Evolutionary conservation across 2,797 vertebrate genomes (phyloP).

Genomic region (Xenops minutus): DNA sequence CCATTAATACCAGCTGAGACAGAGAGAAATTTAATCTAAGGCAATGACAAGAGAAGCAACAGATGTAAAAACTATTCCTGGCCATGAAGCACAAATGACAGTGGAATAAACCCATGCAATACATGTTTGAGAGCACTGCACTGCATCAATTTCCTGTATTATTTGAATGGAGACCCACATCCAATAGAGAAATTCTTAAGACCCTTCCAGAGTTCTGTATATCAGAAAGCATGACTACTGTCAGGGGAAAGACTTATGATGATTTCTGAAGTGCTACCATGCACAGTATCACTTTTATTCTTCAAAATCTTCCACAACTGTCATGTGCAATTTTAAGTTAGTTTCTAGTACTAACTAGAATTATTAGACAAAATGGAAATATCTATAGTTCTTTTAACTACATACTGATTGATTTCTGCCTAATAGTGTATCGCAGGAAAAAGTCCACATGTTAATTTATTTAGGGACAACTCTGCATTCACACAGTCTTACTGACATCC

Average conservation of each 20-base stretch:
- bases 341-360: not conserved
- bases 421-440: not conserved
- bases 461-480: not conserved
- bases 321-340: not conserved
- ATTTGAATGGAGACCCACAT: not conserved
- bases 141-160: not conserved
- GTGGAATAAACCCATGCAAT: constrained; percentile 35
- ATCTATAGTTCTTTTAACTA: not conserved
- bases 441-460: not conserved
- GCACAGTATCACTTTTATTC: not conserved
- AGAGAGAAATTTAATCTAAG: constrained; percentile 51
- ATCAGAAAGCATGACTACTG: not conserved
- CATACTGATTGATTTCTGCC: not conserved
- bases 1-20: constrained; percentile 38
- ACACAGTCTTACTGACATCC: not conserved
- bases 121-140: not conserved
- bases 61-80: constrained; percentile 44
- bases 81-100: constrained; percentile 43
- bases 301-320: not conserved
- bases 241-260: not conserved
- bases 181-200: not conserved
- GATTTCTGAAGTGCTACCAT: not conserved
- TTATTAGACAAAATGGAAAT: not conserved
- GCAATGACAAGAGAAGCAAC: constrained; percentile 27
- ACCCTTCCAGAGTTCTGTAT: not conserved